Percentiles rank a stretch among this genome's conserved stretches.
Conservation (phyloP, 2,113 vertebrate genomes). For the Centropus bengalensis region DNA sequence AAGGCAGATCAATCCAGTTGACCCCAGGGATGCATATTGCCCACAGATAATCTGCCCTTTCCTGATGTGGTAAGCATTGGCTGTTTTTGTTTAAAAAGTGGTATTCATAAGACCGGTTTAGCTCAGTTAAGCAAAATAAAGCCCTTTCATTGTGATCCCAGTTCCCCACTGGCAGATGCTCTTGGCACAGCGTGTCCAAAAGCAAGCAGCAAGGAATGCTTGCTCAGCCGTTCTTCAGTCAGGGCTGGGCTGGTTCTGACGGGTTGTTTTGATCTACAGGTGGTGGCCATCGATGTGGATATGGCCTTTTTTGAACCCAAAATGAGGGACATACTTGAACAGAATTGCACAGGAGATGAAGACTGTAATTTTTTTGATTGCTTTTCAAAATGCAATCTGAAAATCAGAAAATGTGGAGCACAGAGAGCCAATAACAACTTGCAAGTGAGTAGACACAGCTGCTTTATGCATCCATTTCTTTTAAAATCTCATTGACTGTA, state of each 20-base stretch:
- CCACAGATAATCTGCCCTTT: not conserved
- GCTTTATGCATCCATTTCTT: constrained; percentile 6
- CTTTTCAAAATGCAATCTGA: constrained; percentile 86
- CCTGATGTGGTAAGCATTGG: not conserved
- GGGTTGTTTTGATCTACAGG: constrained; percentile 77
- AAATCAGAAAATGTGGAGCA: constrained; percentile 81
- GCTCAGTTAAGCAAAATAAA: not conserved
- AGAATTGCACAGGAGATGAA: constrained; percentile 92
- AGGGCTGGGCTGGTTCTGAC: not conserved
- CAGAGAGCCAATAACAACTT: constrained; percentile 91
- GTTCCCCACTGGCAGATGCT: not conserved
- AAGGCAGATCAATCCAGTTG: not conserved
- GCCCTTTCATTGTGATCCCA: not conserved
- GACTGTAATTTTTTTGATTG: constrained; percentile 99
- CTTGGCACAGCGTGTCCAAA: not conserved
- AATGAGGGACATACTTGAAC: constrained; percentile 94
- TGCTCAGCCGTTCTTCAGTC: not conserved
- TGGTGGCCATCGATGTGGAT: constrained; percentile 97
- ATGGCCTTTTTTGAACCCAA: constrained; percentile 99
- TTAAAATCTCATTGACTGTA: not conserved
- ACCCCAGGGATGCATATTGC: not conserved
- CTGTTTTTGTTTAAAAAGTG: not conserved
- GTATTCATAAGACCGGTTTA: not conserved
- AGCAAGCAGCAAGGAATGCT: not conserved
- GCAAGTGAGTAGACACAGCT: constrained; percentile 81